phyloP scores from a whole-genome alignment of 2,888 invertebrate species.

The Colletes collaris region DNA sequence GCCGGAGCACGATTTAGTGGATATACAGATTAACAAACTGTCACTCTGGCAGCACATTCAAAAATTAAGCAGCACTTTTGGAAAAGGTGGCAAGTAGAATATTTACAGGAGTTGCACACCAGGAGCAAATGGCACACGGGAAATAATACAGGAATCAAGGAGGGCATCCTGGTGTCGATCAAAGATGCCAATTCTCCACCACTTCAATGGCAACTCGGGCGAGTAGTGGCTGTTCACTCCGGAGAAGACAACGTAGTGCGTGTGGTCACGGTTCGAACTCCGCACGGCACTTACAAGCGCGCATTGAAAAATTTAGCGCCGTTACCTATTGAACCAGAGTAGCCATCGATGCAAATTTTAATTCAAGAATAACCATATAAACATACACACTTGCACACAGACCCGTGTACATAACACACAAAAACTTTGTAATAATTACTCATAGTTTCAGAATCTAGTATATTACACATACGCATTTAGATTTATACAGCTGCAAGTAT shows the following conservation, averaged over 20 bases:
- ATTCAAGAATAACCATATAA: too few relatives aligned
- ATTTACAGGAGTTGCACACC: conserved; percentile 7
- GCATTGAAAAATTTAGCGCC: background rate
- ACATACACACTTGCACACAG: too few relatives aligned
- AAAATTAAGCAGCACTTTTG: background rate
- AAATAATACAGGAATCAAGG: background rate
- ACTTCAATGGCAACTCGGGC: conserved; percentile 1
- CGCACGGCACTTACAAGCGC: background rate
- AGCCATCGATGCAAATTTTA: too few relatives aligned
- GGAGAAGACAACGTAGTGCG: conserved; percentile 6
- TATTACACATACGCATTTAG: too few relatives aligned
- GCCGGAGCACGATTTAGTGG: background rate
- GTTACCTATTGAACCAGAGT: background rate
- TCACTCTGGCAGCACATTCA: background rate
- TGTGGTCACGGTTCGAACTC: background rate
- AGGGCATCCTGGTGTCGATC: background rate
- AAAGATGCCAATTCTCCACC: conserved; percentile 9
- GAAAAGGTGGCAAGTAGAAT: conserved; percentile 3
- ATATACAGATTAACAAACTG: background rate
- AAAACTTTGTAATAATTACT: too few relatives aligned
- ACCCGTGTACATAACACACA: too few relatives aligned
- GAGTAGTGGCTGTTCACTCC: background rate
- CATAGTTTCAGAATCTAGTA: too few relatives aligned
- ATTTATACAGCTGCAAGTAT: too few relatives aligned
- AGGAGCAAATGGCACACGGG: conserved; percentile 5